phyloP scores from a whole-genome alignment of 2,888 invertebrate species.

The Zaprionus lineosus region DNA sequence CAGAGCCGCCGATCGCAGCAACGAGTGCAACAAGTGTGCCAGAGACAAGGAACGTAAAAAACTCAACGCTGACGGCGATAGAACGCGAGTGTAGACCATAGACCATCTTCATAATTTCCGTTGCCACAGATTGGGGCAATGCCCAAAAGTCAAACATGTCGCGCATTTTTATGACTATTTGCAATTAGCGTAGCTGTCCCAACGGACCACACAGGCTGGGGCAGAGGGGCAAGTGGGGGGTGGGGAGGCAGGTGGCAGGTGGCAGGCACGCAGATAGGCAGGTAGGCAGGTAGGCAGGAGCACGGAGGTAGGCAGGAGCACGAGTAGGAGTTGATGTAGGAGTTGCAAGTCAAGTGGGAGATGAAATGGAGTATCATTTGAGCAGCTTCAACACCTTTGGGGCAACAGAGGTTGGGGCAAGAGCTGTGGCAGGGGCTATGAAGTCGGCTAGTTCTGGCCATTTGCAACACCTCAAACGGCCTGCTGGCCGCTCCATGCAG shows the following conservation, averaged over 20 bases:
- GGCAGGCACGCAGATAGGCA: not conserved
- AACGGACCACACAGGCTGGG: slow-evolving; percentile 21
- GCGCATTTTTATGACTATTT: slow-evolving; percentile 68
- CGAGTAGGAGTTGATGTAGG: no score
- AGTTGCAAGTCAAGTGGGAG: no score
- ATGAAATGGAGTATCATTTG: no score
- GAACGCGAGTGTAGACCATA: not conserved
- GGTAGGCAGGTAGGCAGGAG: no score
- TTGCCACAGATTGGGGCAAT: not conserved
- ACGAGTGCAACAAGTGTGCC: slow-evolving; percentile 53
- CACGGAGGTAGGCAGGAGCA: no score
- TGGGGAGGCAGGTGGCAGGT: not conserved
- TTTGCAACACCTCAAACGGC: slow-evolving; percentile 69
- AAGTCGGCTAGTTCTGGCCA: slow-evolving; percentile 11
- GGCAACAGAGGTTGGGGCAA: not conserved
- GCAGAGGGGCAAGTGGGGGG: not conserved
- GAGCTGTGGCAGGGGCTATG: not conserved
- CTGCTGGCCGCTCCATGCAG: slow-evolving; percentile 9
- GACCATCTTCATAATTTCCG: slow-evolving; percentile 6
- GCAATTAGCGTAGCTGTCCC: slow-evolving; percentile 66
- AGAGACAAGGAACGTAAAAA: not conserved
- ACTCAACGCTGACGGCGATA: not conserved
- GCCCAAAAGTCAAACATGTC: slow-evolving; percentile 51
- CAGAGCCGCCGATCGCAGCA: no score
- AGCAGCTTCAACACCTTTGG: no score